Base-by-base conservation (phyloP, 1,140 invertebrate species). In the Drosophila nannoptera region DNA sequence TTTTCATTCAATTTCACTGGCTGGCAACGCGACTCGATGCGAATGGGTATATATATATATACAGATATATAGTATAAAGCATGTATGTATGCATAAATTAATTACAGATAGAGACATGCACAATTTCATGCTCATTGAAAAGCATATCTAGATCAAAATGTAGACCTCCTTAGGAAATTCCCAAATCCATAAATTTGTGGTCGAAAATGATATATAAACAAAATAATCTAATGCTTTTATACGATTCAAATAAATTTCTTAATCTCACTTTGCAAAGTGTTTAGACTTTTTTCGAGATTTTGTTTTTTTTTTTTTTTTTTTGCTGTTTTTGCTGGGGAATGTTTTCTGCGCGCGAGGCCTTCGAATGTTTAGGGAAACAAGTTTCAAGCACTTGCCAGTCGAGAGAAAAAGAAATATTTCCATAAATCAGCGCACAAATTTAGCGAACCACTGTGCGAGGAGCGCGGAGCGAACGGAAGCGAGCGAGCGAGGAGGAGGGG, bases 1-100 rank as follows among this genome's bases (percentile, higher is more conserved):
- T 60, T 86, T 84, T 86, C 81, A 87, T 86, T 86, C 82, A 77
- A 81, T 69, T 81, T 67, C 73, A 60, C 45, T 66, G 33, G 67
- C 72, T 78, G 78, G 63, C 71, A 78, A 68, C 55, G 46, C 35
- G 36, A 42, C 11, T 7, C 11, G 22, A 45, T 29, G 54, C 29
- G 12, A 43, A 45, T 33, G 45, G 5, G 49, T 35, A 52, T 52
- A 35, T 36, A 40, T 40, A 60, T 22, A 50, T 40, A 59, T 55
- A 35, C 31, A 50, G 8, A 52, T 38, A 31, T 54, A 42, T 32
- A 40, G 54, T 42, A 5, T 35, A 4, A 43, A 8, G 22, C 16
- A 11, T 56, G 29, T 53, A 14, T n/a, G 36, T 35, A 14, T 54
- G 16, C 12, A 42, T 36, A 42, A 49, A 58, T 16, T 32, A 49